Evolutionary conservation across 2,888 invertebrate genomes (phyloP).

Genomic region (Acrocyrtus sp.): DNA sequence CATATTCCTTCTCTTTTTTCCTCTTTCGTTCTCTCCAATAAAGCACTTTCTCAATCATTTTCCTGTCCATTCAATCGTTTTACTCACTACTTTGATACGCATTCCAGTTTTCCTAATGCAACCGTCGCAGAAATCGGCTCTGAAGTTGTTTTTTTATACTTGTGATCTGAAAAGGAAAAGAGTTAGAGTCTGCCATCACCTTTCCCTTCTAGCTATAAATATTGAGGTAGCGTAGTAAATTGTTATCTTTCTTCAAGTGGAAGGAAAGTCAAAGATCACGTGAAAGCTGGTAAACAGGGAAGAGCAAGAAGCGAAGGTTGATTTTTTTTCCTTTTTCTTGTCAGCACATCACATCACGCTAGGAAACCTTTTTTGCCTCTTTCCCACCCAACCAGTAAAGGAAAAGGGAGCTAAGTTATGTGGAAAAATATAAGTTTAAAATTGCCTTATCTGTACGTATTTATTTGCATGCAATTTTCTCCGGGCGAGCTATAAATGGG

Average conservation of each 20-base stretch:
- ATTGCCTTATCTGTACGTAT: no score
- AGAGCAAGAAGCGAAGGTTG: no score
- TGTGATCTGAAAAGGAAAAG: neutral
- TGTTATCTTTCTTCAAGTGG: constrained; percentile 43
- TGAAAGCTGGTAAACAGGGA: constrained; percentile 33
- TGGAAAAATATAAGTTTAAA: no score
- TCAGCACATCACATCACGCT: no score
- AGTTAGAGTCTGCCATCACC: constrained; percentile 12
- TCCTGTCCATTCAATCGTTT: constrained; percentile 48
- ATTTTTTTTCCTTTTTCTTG: no score
- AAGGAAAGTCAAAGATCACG: constrained; percentile 47
- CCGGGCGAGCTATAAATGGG: no score
- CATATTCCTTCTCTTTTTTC: no score
- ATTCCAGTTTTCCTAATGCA: constrained; percentile 38
- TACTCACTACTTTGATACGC: constrained; percentile 39
- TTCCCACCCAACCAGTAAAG: no score
- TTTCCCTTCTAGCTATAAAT: constrained; percentile 27
- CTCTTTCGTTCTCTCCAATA: no score
- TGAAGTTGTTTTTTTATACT: neutral
- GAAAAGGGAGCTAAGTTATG: no score
- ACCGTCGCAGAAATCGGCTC: constrained; percentile 1
- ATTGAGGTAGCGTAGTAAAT: constrained; percentile 26
- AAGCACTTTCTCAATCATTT: constrained; percentile 42
- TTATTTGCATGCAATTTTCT: no score
- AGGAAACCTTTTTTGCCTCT: no score